A percentile compares a stretch with the other conserved stretches of the same genome.
Evolutionary conservation across 1,140 invertebrate species (phyloP).

Genomic region (Euwallacea fornicatus): DNA sequence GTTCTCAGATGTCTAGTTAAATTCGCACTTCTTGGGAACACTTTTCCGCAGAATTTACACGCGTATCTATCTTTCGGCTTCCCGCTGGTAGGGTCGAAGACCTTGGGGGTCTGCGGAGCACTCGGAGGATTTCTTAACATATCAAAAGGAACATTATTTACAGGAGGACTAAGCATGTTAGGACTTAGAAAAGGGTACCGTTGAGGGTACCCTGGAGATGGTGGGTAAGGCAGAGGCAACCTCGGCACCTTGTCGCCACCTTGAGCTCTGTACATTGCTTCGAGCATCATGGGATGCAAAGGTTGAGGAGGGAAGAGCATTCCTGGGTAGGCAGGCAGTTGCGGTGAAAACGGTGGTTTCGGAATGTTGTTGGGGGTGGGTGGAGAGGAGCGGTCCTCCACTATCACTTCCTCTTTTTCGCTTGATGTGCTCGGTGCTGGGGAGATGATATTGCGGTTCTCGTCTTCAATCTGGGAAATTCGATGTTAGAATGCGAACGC

Average conservation of each 20-base stretch:
- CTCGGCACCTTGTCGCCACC: constrained; percentile 54
- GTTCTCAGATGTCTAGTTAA: constrained; percentile 94
- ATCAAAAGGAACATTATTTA: constrained; percentile 58
- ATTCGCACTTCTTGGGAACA: constrained; percentile 98
- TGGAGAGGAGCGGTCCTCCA: constrained; percentile 45
- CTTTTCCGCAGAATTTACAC: constrained; percentile 98
- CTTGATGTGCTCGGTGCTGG: constrained; percentile 57
- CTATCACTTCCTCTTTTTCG: constrained; percentile 48
- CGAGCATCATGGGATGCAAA: constrained; percentile 68
- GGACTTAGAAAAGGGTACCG: constrained; percentile 54
- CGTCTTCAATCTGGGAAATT: constrained; percentile 60
- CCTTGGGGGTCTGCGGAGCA: constrained; percentile 55
- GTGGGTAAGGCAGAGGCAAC: constrained; percentile 56
- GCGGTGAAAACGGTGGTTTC: constrained; percentile 46
- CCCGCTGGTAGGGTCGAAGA: constrained; percentile 57
- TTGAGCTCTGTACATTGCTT: constrained; percentile 70
- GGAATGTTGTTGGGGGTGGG: constrained; percentile 36
- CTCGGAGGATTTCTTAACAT: constrained; percentile 53
- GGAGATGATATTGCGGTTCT: constrained; percentile 72
- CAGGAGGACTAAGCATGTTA: constrained; percentile 52
- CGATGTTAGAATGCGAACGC: neutral
- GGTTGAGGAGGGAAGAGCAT: constrained; percentile 64
- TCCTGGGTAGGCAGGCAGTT: constrained; percentile 55
- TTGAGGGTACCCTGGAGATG: constrained; percentile 52
- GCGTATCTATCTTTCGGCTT: constrained; percentile 89